These are phyloP conservation scores for Drosophila lacicola DNA, from an alignment of 2,888 invertebrate genomes.

Conservation along the genomic window DNA sequence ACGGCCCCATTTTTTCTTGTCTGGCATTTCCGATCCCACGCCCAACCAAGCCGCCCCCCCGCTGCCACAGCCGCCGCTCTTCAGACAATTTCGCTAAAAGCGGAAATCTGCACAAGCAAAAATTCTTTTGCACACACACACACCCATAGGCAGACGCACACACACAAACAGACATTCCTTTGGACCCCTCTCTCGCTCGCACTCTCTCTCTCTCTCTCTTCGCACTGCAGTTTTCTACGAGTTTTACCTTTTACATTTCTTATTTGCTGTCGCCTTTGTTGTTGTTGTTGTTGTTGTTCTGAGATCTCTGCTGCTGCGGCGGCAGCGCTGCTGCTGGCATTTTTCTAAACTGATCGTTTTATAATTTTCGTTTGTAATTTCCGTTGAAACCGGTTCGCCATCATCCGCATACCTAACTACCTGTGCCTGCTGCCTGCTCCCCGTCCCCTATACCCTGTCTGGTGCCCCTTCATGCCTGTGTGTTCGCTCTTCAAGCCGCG, in stretches of 20 bases:
- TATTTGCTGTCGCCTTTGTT: constrained; percentile 43
- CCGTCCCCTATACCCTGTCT: constrained; percentile 29
- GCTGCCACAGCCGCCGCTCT: background rate
- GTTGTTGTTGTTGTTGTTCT: constrained; percentile 24
- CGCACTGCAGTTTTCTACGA: constrained; percentile 34
- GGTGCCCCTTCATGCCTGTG: constrained; percentile 28
- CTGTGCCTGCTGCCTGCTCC: constrained; percentile 66
- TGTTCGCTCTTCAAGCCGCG: constrained; percentile 46
- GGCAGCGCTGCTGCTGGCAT: constrained; percentile 53
- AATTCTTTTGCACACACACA: constrained; percentile 51
- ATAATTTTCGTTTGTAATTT: constrained; percentile 84
- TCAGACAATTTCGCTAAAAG: constrained; percentile 40
- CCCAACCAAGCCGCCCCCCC: constrained; percentile 28
- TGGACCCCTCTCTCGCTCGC: constrained; percentile 1
- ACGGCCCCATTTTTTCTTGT: constrained; percentile 53
- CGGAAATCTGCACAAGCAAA: constrained; percentile 59
- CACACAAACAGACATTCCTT: constrained; percentile 14
- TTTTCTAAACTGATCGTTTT: constrained; percentile 82
- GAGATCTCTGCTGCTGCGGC: constrained; percentile 31
- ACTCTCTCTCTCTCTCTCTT: constrained; percentile 7
- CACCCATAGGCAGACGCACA: constrained; percentile 19
- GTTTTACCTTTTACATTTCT: constrained; percentile 51
- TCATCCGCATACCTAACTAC: constrained; percentile 82
- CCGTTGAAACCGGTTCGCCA: constrained; percentile 85
- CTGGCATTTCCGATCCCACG: constrained; percentile 74